Conservation (phyloP, 2,113 vertebrate species). For the Apodemus sylvaticus region DNA sequence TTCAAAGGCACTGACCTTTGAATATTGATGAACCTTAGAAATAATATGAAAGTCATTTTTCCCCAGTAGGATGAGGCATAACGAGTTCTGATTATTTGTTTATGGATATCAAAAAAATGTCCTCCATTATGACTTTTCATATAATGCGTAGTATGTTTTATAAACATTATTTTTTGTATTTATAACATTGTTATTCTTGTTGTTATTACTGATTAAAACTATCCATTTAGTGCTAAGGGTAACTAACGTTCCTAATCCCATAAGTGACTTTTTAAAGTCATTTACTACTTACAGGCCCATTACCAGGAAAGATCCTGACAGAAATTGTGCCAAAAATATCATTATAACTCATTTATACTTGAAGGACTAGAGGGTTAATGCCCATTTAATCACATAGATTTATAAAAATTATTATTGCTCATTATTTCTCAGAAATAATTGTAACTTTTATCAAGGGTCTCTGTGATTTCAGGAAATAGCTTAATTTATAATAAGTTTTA, state of each 20-base stretch:
- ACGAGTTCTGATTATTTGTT: neutral
- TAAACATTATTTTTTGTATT: slow-evolving; percentile 36
- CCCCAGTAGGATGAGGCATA: slow-evolving; percentile 22
- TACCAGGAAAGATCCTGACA: slow-evolving; percentile 44
- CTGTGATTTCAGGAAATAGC: neutral
- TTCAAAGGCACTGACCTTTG: slow-evolving; percentile 40
- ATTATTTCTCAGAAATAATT: slow-evolving; percentile 11
- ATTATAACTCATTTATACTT: slow-evolving; percentile 60
- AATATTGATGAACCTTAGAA: slow-evolving; percentile 13
- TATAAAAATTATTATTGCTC: slow-evolving; percentile 36
- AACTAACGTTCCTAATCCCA: neutral
- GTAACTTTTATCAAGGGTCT: neutral
- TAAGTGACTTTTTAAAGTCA: slow-evolving; percentile 58
- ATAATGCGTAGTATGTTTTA: slow-evolving; percentile 2
- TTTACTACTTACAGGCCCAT: slow-evolving; percentile 57
- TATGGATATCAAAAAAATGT: neutral
- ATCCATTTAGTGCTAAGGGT: slow-evolving; percentile 23
- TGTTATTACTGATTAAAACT: neutral
- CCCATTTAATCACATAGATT: slow-evolving; percentile 62
- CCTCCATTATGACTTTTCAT: slow-evolving; percentile 47
- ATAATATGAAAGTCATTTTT: slow-evolving; percentile 32
- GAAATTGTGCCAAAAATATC: slow-evolving; percentile 58
- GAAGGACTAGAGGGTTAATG: slow-evolving; percentile 69
- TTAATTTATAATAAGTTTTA: neutral
- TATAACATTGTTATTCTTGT: slow-evolving; percentile 18